Conservation (phyloP, 2,888 invertebrate species). For the Steinernema carpocapsae region DNA sequence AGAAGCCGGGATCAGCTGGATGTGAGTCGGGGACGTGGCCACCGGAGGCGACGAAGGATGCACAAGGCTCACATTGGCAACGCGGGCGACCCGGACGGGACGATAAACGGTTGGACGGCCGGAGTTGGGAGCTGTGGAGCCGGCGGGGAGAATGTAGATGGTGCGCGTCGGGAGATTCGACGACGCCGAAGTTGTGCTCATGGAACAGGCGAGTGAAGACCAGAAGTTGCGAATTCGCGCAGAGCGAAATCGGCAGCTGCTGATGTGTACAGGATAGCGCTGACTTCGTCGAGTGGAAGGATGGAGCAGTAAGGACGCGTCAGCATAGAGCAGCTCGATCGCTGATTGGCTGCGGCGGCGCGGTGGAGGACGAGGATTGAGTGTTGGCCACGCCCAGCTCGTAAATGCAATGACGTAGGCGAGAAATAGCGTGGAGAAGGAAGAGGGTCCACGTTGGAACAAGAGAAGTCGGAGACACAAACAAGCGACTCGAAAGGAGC, state of each 20-base stretch:
- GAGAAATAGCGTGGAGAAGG: neutral
- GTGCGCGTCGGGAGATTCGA: constrained; percentile 2
- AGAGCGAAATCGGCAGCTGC: neutral
- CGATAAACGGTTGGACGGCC: neutral
- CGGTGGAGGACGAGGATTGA: neutral
- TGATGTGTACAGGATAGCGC: neutral
- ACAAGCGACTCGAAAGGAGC: neutral
- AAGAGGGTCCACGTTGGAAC: constrained; percentile 28
- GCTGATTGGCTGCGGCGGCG: neutral
- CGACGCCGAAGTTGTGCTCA: neutral
- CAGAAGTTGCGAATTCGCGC: constrained; percentile 5
- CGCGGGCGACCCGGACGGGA: constrained; percentile 7
- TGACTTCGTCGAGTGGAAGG: neutral
- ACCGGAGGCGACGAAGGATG: neutral
- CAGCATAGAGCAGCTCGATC: neutral
- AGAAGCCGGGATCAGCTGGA: neutral
- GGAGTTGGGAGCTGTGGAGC: neutral
- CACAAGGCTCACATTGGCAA: constrained; percentile 4
- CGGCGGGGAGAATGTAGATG: constrained; percentile 17
- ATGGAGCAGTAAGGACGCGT: constrained; percentile 2
- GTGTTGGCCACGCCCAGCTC: neutral
- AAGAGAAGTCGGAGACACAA: neutral
- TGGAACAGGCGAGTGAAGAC: neutral
- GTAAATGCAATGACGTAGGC: neutral
- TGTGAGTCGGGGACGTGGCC: neutral